phyloP scores from a whole-genome alignment of 2,113 vertebrate species.

The Benthochromis sp. region DNA sequence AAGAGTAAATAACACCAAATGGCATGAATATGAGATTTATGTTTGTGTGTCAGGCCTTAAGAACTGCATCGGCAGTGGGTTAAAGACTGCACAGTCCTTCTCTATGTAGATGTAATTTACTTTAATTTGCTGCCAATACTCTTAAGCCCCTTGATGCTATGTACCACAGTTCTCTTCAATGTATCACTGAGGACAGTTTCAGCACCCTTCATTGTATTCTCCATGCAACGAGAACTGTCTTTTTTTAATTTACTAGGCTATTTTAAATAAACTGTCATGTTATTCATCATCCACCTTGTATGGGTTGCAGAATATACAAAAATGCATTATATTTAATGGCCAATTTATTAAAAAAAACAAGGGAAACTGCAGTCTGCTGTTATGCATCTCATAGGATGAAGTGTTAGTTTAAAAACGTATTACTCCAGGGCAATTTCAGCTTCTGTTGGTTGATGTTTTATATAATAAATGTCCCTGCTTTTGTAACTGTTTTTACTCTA shows the following conservation, averaged over 20 bases:
- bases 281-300: background rate
- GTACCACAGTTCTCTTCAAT: background rate
- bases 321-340: background rate
- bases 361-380: background rate
- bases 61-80: background rate
- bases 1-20: background rate
- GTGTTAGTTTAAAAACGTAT: accelerated
- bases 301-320: background rate
- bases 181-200: background rate
- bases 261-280: background rate
- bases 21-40: background rate
- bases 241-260: background rate
- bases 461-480: background rate
- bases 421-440: background rate
- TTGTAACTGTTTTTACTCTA: background rate
- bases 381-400: background rate
- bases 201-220: background rate
- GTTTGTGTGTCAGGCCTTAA: accelerated
- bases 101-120: background rate
- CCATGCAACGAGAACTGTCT: background rate
- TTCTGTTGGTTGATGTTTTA: background rate
- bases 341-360: background rate
- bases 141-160: background rate
- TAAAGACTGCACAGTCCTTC: background rate
- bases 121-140: background rate